A percentile compares a stretch with the other conserved stretches of the same genome.
Evolutionary conservation across 2,113 vertebrate genomes (phyloP).

Genomic region (Chaenocephalus aceratus): DNA sequence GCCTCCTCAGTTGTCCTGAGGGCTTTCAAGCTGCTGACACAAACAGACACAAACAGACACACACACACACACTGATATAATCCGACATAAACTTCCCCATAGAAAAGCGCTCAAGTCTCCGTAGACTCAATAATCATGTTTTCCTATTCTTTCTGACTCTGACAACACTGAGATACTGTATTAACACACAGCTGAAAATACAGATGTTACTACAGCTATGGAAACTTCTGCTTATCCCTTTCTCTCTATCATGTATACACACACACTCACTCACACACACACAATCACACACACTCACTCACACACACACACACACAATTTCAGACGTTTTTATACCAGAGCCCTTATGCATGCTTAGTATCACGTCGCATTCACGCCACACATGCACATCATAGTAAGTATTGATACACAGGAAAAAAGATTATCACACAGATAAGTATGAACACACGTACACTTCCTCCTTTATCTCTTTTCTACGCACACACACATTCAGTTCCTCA

Average conservation of each 20-base stretch:
- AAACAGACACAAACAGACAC: conserved; percentile 8
- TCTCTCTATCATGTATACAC: not conserved
- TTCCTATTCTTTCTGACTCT: not conserved
- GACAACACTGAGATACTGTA: not conserved
- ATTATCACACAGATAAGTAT: not conserved
- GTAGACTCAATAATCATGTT: not conserved
- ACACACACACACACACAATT: not conserved
- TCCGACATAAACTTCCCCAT: not conserved
- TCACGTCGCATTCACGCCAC: not conserved
- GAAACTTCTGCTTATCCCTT: conserved; percentile 1
- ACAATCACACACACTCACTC: not conserved
- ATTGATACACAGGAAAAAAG: not conserved
- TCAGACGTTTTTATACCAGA: not conserved
- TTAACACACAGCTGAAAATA: not conserved
- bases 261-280: not conserved
- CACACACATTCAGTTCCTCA: not conserved
- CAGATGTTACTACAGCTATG: conserved; percentile 15
- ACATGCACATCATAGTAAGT: not conserved
- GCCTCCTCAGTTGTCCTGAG: not conserved
- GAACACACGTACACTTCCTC: not conserved
- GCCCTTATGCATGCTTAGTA: not conserved
- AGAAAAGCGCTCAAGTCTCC: not conserved
- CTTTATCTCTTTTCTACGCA: not conserved
- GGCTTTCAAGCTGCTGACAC: not conserved
- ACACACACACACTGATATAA: not conserved